phyloP scores from a whole-genome alignment of 2,888 invertebrate genomes.

The Pseudococcus jackbeardsleyi region DNA sequence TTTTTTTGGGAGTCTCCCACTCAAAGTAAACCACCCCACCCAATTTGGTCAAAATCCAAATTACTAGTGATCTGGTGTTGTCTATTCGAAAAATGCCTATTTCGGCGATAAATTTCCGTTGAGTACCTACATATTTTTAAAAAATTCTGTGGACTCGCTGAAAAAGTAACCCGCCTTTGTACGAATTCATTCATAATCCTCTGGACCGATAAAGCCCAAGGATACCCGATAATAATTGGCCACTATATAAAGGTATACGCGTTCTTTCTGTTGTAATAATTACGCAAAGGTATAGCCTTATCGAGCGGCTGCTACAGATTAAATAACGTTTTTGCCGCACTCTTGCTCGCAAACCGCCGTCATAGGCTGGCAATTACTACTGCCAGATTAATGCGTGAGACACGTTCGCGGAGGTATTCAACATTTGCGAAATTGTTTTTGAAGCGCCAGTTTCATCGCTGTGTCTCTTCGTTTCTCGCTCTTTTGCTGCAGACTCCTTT shows the following conservation, averaged over 20 bases:
- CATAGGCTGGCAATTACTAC: background rate
- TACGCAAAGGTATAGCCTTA: background rate
- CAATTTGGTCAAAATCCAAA: too few species aligned
- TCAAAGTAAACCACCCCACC: too few species aligned
- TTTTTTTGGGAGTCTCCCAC: too few species aligned
- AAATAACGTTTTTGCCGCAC: too few species aligned
- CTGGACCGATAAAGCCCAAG: background rate
- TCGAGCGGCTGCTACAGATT: too few species aligned
- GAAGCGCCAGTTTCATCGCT: background rate
- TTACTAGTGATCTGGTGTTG: too few species aligned
- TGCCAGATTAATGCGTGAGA: background rate
- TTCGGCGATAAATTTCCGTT: too few species aligned
- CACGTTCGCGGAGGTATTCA: background rate
- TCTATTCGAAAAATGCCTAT: too few species aligned
- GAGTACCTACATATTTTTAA: too few species aligned
- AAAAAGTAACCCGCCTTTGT: too few species aligned
- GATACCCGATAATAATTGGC: background rate
- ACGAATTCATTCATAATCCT: background rate
- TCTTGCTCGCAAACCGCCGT: too few species aligned
- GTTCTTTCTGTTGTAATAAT: background rate
- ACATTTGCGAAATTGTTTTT: background rate
- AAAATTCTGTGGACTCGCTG: too few species aligned
- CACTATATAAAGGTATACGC: background rate
- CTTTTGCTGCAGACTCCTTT: background rate
- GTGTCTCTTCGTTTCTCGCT: background rate